Percentiles rank a stretch among this genome's conserved stretches.
Evolutionary conservation across 2,888 invertebrate species (phyloP).

Genomic region (Scaptomyza flava): DNA sequence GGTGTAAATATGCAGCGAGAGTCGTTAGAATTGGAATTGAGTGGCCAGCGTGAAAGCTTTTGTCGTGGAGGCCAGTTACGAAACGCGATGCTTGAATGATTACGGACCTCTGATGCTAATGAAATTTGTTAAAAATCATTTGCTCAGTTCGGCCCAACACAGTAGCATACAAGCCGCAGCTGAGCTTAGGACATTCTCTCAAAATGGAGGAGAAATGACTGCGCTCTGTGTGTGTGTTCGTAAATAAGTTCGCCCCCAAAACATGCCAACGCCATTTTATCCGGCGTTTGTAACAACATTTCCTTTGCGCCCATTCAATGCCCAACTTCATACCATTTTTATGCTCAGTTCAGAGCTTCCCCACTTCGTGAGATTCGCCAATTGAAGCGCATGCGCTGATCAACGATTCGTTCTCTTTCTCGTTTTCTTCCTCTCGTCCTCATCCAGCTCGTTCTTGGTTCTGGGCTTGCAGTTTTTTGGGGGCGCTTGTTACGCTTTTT

Average conservation of each 20-base stretch:
- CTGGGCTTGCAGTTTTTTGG: slow-evolving; percentile 53
- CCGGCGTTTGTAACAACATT: slow-evolving; percentile 39
- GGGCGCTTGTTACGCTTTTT: slow-evolving; percentile 48
- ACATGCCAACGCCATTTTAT: slow-evolving; percentile 67
- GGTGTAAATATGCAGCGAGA: slow-evolving; percentile 33
- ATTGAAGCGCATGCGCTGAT: slow-evolving; percentile 53
- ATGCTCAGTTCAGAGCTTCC: slow-evolving; percentile 44
- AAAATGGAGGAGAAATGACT: slow-evolving; percentile 68
- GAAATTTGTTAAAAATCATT: slow-evolving; percentile 81
- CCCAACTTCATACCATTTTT: slow-evolving; percentile 6
- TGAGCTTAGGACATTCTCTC: slow-evolving; percentile 74
- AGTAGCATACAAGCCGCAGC: slow-evolving; percentile 29
- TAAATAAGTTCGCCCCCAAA: slow-evolving; percentile 32
- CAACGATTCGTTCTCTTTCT: slow-evolving; percentile 15
- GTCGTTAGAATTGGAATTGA: slow-evolving; percentile 36
- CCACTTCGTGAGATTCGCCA: slow-evolving; percentile 58
- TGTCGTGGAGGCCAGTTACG: slow-evolving; percentile 62
- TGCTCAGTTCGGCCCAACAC: slow-evolving; percentile 55
- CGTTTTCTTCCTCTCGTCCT: slow-evolving; percentile 9
- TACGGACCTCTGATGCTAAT: slow-evolving; percentile 83
- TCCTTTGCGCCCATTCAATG: slow-evolving; percentile 25
- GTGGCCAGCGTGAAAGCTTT: slow-evolving; percentile 45
- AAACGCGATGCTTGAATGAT: slow-evolving; percentile 83
- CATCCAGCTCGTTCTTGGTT: neutral
- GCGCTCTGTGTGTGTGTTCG: slow-evolving; percentile 14